These are phyloP conservation scores for Rhagonycha lutea DNA, from an alignment of 2,888 invertebrate genomes.

Conservation along the genomic window DNA sequence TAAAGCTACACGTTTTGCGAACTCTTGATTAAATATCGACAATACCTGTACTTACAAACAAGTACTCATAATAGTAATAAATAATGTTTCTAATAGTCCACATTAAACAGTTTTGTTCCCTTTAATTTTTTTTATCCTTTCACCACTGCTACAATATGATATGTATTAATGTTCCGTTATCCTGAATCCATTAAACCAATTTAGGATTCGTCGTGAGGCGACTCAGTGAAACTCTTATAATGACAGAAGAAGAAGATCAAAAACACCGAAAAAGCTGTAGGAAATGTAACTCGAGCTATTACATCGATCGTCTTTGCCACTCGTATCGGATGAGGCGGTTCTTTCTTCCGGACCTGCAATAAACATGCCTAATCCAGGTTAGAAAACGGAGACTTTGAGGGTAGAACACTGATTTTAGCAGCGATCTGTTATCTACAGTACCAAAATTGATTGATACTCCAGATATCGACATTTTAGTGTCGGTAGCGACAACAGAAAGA, in stretches of 20 bases:
- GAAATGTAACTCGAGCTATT: constrained; percentile 91
- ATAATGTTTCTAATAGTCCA: constrained; percentile 19
- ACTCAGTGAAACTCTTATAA: constrained; percentile 84
- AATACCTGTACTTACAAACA: constrained; percentile 17
- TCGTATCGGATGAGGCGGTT: constrained; percentile 89
- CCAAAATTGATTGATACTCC: background rate
- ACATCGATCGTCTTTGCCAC: constrained; percentile 95
- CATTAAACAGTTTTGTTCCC: constrained; percentile 26
- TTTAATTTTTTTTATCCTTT: constrained; percentile 17
- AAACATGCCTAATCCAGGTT: constrained; percentile 69
- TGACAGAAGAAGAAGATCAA: constrained; percentile 94
- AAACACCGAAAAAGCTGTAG: constrained; percentile 90
- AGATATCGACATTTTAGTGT: background rate
- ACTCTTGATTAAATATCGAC: constrained; percentile 40
- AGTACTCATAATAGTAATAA: constrained; percentile 24
- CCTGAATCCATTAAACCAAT: constrained; percentile 5
- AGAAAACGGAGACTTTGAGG: constrained; percentile 37
- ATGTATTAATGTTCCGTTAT: constrained; percentile 16
- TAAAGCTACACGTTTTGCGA: constrained; percentile 55
- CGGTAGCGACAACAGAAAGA: too few relatives aligned
- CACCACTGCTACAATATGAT: constrained; percentile 28
- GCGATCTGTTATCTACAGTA: constrained; percentile 5
- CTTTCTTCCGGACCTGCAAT: constrained; percentile 88
- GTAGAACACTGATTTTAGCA: constrained; percentile 24
- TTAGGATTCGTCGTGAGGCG: constrained; percentile 40